Conservation (phyloP, 2,113 vertebrate genomes). For the Verasper variegatus region DNA sequence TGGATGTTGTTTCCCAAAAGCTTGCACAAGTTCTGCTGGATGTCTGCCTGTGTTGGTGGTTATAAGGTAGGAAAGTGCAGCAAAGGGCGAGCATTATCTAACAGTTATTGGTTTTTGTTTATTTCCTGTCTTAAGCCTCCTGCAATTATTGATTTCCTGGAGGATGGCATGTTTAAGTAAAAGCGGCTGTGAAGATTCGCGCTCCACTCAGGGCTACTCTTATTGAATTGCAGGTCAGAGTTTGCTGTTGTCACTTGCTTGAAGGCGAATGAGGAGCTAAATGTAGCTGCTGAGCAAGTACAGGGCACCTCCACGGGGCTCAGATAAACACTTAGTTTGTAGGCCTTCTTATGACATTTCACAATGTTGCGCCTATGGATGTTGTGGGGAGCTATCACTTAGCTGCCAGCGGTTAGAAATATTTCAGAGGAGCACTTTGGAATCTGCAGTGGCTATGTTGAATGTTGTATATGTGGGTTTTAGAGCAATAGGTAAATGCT, state of each 20-base stretch:
- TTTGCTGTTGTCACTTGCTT: constrained; percentile 65
- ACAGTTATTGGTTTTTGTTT: constrained; percentile 72
- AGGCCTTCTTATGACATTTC: constrained; percentile 59
- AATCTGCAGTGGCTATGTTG: constrained; percentile 55
- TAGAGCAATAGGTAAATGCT: neutral
- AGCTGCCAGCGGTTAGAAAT: constrained; percentile 66
- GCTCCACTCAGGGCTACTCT: constrained; percentile 51
- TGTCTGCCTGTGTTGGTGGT: constrained; percentile 66
- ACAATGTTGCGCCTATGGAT: constrained; percentile 57
- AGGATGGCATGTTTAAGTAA: constrained; percentile 73
- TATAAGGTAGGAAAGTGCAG: constrained; percentile 64
- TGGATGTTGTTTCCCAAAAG: constrained; percentile 50
- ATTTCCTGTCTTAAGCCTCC: constrained; percentile 74
- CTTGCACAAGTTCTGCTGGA: constrained; percentile 33
- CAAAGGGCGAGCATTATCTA: constrained; percentile 70
- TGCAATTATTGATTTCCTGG: constrained; percentile 77
- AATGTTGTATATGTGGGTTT: constrained; percentile 58
- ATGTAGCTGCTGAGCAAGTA: constrained; percentile 63
- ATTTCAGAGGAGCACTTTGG: constrained; percentile 51
- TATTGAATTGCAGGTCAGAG: constrained; percentile 70
- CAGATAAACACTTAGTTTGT: constrained; percentile 58
- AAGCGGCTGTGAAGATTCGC: constrained; percentile 44
- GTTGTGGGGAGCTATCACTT: constrained; percentile 60
- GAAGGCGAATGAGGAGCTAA: constrained; percentile 70
- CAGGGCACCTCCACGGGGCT: constrained; percentile 54